Conservation (phyloP, 2,113 vertebrate species). For the Mustelus asterias region DNA sequence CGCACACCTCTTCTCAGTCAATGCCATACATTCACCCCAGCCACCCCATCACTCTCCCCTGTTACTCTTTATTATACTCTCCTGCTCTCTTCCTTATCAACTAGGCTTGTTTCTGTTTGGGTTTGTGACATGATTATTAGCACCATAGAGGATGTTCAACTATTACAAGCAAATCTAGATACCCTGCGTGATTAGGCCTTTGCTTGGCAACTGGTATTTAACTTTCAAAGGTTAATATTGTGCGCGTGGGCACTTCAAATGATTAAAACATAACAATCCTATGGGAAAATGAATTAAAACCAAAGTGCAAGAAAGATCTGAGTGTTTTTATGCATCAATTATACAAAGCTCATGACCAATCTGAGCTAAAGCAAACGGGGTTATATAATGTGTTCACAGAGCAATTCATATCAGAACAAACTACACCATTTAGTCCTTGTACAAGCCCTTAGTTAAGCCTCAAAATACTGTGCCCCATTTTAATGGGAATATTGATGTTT, state of each 20-base stretch:
- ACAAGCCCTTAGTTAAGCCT: background rate
- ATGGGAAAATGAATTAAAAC: background rate
- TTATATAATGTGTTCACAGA: background rate
- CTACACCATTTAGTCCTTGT: background rate
- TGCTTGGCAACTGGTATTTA: background rate
- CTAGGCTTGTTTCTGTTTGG: background rate
- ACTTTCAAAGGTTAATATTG: background rate
- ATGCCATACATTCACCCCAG: background rate
- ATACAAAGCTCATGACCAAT: background rate
- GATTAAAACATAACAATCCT: background rate
- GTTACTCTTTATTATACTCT: background rate
- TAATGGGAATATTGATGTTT: background rate
- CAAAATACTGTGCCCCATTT: background rate
- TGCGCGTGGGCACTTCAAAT: background rate
- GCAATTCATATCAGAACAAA: background rate
- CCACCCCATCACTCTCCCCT: background rate
- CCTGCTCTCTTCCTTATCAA: background rate
- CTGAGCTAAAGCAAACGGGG: background rate
- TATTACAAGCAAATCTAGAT: background rate
- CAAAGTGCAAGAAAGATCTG: background rate
- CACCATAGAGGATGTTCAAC: background rate
- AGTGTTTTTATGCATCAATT: background rate
- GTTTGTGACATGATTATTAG: background rate
- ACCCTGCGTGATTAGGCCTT: background rate
- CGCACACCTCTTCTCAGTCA: background rate